Conservation (phyloP, 2,888 invertebrate species). For the Habroteleia sp. region DNA sequence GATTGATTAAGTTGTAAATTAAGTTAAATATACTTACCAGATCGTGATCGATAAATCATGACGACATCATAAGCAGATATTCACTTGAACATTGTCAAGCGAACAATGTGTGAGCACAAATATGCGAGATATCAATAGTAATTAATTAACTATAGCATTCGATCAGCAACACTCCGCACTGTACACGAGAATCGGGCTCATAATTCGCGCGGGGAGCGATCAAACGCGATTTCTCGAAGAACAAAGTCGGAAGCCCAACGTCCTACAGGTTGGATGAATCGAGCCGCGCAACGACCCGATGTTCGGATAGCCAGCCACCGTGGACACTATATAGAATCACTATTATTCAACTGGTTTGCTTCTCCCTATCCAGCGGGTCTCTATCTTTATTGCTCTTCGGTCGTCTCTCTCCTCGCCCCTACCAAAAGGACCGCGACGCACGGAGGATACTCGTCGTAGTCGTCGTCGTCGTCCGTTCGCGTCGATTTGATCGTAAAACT, state of each 20-base stretch:
- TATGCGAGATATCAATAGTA: background rate
- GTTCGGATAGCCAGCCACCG: constrained; percentile 53
- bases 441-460: constrained; percentile 46
- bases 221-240: constrained; percentile 28
- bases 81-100: constrained; percentile 16
- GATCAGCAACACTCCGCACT: constrained; percentile 45
- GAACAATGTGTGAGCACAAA: constrained; percentile 9
- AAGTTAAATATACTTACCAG: constrained; percentile 3
- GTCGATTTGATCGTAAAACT: too few species aligned
- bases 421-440: constrained; percentile 46
- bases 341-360: constrained; percentile 58
- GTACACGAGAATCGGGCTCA: constrained; percentile 41
- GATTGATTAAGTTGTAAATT: too few species aligned
- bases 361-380: constrained; percentile 42
- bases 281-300: constrained; percentile 53
- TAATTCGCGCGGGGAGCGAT: constrained; percentile 33
- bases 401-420: constrained; percentile 37
- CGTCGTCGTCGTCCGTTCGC: too few species aligned
- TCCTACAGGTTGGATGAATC: constrained; percentile 58
- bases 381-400: constrained; percentile 50
- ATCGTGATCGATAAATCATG: background rate
- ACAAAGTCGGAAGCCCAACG: constrained; percentile 34
- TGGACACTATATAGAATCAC: constrained; percentile 59
- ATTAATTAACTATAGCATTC: background rate
- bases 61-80: background rate